Percentiles rank a stretch among this genome's conserved stretches.
phyloP scores from a whole-genome alignment of 2,797 vertebrate genomes.

The Carapus acus region DNA sequence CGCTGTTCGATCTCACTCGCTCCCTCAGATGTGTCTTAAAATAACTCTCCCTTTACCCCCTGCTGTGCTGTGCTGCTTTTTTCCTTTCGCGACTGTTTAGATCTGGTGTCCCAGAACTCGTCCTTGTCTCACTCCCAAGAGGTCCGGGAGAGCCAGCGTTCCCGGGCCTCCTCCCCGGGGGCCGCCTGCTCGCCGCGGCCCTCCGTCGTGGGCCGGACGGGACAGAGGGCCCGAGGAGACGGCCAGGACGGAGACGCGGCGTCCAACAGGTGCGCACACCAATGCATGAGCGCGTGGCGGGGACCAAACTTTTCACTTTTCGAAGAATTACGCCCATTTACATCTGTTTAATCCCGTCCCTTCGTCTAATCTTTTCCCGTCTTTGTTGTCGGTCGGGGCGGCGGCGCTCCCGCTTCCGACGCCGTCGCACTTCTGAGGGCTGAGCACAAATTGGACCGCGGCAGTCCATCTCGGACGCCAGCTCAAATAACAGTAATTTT shows the following conservation, averaged over 20 bases:
- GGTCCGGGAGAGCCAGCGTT: slow-evolving; percentile 68
- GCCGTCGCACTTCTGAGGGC: slow-evolving; percentile 25
- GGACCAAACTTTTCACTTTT: neutral
- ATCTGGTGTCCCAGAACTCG: slow-evolving; percentile 87
- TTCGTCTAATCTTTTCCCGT: slow-evolving; percentile 1
- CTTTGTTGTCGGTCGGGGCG: slow-evolving; percentile 11
- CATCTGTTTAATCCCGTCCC: neutral
- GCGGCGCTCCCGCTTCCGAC: no score
- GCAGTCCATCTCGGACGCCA: slow-evolving; percentile 10
- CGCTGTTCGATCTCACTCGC: no score
- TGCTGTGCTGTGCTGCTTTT: no score
- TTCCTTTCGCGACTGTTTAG: slow-evolving; percentile 52
- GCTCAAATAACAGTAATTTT: slow-evolving; percentile 12
- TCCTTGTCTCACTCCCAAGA: slow-evolving; percentile 85
- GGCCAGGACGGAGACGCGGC: slow-evolving; percentile 91
- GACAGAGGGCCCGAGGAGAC: slow-evolving; percentile 86
- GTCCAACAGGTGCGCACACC: slow-evolving; percentile 85
- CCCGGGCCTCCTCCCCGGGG: slow-evolving; percentile 78
- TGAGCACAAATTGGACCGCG: slow-evolving; percentile 2
- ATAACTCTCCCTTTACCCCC: no score
- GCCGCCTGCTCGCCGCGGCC: slow-evolving; percentile 85
- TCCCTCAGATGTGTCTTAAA: no score
- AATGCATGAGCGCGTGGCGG: no score
- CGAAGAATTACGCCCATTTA: neutral
- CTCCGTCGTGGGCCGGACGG: slow-evolving; percentile 86